These are phyloP conservation scores for Cyclargus thomasi DNA, from an alignment of 1,140 invertebrate genomes.

Conservation along the genomic window DNA sequence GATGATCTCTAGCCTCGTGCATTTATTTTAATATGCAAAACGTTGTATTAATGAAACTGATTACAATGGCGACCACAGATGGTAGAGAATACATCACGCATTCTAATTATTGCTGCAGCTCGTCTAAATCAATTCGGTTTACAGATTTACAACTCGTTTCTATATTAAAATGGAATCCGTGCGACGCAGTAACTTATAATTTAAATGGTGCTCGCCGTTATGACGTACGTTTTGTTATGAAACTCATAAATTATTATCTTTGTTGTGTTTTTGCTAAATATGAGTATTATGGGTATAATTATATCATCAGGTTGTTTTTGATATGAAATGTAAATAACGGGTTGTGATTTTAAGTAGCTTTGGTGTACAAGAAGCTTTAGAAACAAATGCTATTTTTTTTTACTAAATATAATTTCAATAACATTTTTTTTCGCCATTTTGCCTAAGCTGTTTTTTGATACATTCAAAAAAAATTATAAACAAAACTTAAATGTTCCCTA, in stretches of 20 bases:
- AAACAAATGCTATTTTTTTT: too few species aligned
- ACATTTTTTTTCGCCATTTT: too few species aligned
- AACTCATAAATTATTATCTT: conserved; percentile 26
- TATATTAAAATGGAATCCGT: conserved; percentile 53
- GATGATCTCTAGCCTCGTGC: too few species aligned
- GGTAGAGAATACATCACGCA: conserved; percentile 39
- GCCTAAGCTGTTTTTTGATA: too few species aligned
- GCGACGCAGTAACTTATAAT: conserved; percentile 48
- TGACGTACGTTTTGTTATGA: conserved; percentile 31
- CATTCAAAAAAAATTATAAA: too few species aligned
- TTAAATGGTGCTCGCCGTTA: conserved; percentile 52
- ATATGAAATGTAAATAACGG: not conserved
- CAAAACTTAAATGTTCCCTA: too few species aligned
- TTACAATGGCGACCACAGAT: conserved; percentile 34
- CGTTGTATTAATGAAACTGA: conserved; percentile 24
- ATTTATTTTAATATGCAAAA: conserved; percentile 20
- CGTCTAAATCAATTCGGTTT: conserved; percentile 55
- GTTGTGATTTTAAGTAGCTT: not conserved
- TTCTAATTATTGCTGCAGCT: conserved; percentile 59
- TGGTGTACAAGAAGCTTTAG: too few species aligned
- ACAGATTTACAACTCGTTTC: conserved; percentile 51
- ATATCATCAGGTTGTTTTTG: not conserved
- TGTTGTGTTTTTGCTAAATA: conserved; percentile 17
- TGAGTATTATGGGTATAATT: not conserved
- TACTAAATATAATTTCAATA: too few species aligned